Evolutionary conservation across 2,797 vertebrate genomes (phyloP).

Genomic region (Phrynocephalus vlangalii): DNA sequence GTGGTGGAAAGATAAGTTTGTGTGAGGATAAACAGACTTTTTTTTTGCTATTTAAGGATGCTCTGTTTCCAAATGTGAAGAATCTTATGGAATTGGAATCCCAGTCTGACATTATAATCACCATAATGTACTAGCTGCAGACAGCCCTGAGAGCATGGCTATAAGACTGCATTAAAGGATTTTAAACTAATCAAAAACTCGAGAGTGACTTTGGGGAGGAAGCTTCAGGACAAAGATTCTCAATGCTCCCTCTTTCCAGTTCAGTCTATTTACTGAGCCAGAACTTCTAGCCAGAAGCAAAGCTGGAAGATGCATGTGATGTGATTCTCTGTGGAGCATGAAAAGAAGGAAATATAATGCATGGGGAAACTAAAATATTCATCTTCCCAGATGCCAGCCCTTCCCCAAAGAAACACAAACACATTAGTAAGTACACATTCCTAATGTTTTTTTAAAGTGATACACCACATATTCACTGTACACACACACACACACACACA

Average conservation of each 20-base stretch:
- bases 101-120: neutral
- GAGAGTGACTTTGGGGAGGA: neutral
- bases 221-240: conserved; percentile 4
- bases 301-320: neutral
- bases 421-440: neutral
- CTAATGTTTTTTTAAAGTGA: too few species aligned
- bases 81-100: neutral
- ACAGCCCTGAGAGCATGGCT: neutral
- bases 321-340: neutral
- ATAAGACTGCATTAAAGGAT: neutral
- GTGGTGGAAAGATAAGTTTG: too few species aligned
- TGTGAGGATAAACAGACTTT: too few species aligned
- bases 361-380: conserved; percentile 22
- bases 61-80: too few species aligned
- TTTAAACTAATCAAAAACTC: neutral
- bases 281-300: neutral
- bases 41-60: too few species aligned
- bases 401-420: conserved; percentile 30
- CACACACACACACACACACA: too few species aligned
- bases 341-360: conserved; percentile 4
- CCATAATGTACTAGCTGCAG: neutral
- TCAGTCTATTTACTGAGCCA: conserved; percentile 7
- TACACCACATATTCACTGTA: too few species aligned
- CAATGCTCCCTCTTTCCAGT: neutral
- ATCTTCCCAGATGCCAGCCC: conserved; percentile 31